These are phyloP conservation scores for Unio delphinus DNA, from an alignment of 2,888 invertebrate species.

Conservation along the genomic window DNA sequence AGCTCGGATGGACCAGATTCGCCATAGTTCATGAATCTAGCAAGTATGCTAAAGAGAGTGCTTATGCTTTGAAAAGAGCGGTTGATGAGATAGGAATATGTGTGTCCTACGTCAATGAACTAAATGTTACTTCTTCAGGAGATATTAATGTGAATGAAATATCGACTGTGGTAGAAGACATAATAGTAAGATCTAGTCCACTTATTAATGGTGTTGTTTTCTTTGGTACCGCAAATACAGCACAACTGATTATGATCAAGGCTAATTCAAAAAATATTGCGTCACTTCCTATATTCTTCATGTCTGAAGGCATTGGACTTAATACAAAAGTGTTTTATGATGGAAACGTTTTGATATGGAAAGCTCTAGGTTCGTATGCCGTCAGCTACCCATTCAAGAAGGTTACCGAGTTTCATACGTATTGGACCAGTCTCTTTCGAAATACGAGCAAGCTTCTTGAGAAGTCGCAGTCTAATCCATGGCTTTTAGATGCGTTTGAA, in stretches of 20 bases:
- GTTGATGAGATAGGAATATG: constrained; percentile 3
- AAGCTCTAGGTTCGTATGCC: no score
- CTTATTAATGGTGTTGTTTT: constrained; percentile 14
- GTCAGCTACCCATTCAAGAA: no score
- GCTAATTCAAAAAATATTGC: constrained; percentile 1
- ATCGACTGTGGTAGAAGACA: neutral
- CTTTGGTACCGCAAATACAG: constrained; percentile 3
- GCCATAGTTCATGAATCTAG: constrained; percentile 14
- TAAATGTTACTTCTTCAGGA: neutral
- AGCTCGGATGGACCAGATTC: constrained; percentile 13
- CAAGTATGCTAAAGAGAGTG: constrained; percentile 7
- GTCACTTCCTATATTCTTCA: constrained; percentile 6
- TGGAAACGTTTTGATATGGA: no score
- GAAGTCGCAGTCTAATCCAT: no score
- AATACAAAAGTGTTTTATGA: no score
- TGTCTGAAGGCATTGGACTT: constrained; percentile 5
- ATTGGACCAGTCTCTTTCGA: no score
- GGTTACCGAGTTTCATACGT: no score
- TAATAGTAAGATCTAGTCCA: constrained; percentile 3
- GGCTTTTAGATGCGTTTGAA: no score
- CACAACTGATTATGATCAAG: neutral
- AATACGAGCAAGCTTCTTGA: no score
- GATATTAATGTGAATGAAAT: neutral
- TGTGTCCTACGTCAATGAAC: neutral
- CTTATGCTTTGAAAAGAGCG: neutral